phyloP scores from a whole-genome alignment of 1,140 invertebrate genomes.

The Gryon sp. region DNA sequence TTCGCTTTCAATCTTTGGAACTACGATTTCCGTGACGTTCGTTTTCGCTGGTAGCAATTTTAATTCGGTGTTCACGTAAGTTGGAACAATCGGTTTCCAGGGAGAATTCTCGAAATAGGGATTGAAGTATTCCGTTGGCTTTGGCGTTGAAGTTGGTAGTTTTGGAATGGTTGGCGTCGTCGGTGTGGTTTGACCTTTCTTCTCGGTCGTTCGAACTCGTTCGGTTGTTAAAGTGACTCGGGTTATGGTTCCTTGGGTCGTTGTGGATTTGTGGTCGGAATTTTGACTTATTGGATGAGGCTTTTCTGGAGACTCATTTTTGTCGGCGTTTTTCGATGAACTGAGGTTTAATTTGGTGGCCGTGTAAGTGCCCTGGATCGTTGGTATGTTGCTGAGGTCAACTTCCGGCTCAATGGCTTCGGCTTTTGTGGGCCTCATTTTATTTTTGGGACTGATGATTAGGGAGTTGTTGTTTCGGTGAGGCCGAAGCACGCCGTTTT shows the following conservation, averaged over 20 bases:
- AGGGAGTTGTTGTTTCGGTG: slow-evolving; percentile 71
- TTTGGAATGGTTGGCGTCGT: slow-evolving; percentile 59
- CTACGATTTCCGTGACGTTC: slow-evolving; percentile 6
- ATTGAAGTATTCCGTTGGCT: slow-evolving; percentile 65
- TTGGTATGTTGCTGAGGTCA: slow-evolving; percentile 75
- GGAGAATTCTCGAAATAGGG: slow-evolving; percentile 75
- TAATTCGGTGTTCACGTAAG: slow-evolving; percentile 67
- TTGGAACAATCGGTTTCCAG: slow-evolving; percentile 76
- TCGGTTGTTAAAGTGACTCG: slow-evolving; percentile 10
- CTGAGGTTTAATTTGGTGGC: slow-evolving; percentile 74
- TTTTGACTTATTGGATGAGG: not conserved
- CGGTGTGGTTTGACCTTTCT: slow-evolving; percentile 18
- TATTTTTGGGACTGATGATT: slow-evolving; percentile 76
- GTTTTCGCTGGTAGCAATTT: slow-evolving; percentile 53
- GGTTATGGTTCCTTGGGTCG: slow-evolving; percentile 9
- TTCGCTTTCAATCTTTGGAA: not conserved
- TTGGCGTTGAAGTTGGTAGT: slow-evolving; percentile 62
- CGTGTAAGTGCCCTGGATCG: slow-evolving; percentile 77
- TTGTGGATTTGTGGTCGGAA: not conserved
- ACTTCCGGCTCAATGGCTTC: slow-evolving; percentile 75
- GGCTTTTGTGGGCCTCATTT: slow-evolving; percentile 73
- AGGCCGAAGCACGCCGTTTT: slow-evolving; percentile 73
- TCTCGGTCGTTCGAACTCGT: slow-evolving; percentile 12
- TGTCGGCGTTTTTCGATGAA: too few relatives aligned
- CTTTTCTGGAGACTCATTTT: slow-evolving; percentile 42